A percentile compares a stretch with the other conserved stretches of the same genome.
Evolutionary conservation across 1,140 invertebrate species (phyloP).

Genomic region (Pseudomyrmex flavicornis): DNA sequence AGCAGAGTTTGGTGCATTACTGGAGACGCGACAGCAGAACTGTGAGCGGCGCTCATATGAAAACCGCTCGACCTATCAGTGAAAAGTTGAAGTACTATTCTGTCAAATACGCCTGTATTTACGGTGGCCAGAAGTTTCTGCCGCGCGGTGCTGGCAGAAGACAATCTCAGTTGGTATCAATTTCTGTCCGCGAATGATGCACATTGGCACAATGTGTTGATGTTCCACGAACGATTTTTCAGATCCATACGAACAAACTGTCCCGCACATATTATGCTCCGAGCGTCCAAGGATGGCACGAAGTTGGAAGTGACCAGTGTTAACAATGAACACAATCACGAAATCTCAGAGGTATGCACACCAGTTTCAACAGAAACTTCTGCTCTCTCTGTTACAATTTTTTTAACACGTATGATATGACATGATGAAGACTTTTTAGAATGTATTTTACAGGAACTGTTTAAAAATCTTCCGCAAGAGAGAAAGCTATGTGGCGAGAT

Average conservation of each 20-base stretch:
- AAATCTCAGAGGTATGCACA: slow-evolving; percentile 82
- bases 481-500: slow-evolving; percentile 82
- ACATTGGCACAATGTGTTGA: slow-evolving; percentile 8
- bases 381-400: neutral
- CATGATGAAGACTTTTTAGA: too few relatives aligned
- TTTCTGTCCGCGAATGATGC: neutral
- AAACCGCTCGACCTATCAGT: slow-evolving; percentile 83
- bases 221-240: slow-evolving; percentile 39
- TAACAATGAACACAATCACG: slow-evolving; percentile 85
- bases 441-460: slow-evolving; percentile 75
- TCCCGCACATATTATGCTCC: slow-evolving; percentile 84
- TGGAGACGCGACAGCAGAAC: slow-evolving; percentile 84
- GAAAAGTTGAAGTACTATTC: slow-evolving; percentile 84
- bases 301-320: slow-evolving; percentile 85
- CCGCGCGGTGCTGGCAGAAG: slow-evolving; percentile 82
- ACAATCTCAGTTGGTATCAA: slow-evolving; percentile 79
- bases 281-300: slow-evolving; percentile 84
- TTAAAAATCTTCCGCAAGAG: slow-evolving; percentile 83
- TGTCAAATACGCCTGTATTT: slow-evolving; percentile 84
- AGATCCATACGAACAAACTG: slow-evolving; percentile 84
- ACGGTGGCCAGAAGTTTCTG: slow-evolving; percentile 84
- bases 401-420: neutral
- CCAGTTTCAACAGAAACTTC: neutral
- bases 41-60: slow-evolving; percentile 84
- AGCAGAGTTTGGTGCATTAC: slow-evolving; percentile 82